Percentiles rank a stretch among this genome's conserved stretches.
Conservation (phyloP, 2,888 invertebrate species). For the Sarcophaga variegata region DNA sequence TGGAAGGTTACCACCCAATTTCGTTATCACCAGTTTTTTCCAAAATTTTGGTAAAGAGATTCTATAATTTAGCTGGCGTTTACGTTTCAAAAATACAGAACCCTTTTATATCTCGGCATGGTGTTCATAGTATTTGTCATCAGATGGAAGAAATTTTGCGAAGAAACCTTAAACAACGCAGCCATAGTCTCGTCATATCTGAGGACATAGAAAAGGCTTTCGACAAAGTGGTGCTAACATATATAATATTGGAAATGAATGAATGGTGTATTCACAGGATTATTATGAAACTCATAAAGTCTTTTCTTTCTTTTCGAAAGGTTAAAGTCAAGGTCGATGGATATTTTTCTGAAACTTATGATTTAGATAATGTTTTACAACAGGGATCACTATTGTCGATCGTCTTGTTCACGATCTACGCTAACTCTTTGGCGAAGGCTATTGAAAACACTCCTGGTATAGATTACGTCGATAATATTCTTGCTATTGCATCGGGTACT, state of each 20-base stretch:
- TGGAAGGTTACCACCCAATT: conserved; percentile 26
- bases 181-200: conserved; percentile 17
- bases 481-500: conserved; percentile 31
- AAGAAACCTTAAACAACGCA: not conserved
- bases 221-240: conserved; percentile 13
- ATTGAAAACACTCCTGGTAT: not conserved
- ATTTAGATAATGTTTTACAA: not conserved
- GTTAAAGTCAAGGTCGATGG: conserved; percentile 34
- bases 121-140: conserved; percentile 32
- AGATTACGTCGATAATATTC: conserved; percentile 27
- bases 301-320: conserved; percentile 25
- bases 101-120: conserved; percentile 8
- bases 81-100: conserved; percentile 23
- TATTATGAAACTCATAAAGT: conserved; percentile 3
- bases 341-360: not conserved
- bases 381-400: not conserved
- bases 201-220: conserved; percentile 40
- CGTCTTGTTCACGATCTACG: not conserved
- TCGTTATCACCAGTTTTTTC: conserved; percentile 16
- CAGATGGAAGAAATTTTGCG: conserved; percentile 5
- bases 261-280: not conserved
- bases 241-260: conserved; percentile 9
- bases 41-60: conserved; percentile 19
- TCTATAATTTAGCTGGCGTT: not conserved
- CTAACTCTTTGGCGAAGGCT: not conserved